Evolutionary conservation across 2,797 vertebrate genomes (phyloP).

Genomic region (Melanotaenia nigrans): DNA sequence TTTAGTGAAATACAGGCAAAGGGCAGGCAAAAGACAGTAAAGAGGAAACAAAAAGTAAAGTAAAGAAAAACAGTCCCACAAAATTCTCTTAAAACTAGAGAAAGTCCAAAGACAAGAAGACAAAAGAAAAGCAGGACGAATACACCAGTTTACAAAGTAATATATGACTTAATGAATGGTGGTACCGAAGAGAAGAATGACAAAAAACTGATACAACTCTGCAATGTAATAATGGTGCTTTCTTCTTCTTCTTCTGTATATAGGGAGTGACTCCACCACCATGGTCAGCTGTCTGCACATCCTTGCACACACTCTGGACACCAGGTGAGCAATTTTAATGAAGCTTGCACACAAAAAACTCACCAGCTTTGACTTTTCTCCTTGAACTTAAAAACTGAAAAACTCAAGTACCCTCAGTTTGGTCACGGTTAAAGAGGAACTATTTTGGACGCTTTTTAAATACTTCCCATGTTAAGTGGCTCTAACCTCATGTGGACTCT

Average conservation of each 20-base stretch:
- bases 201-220: not conserved
- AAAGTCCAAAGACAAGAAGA: not conserved
- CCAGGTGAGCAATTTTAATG: slow-evolving; percentile 83
- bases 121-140: not conserved
- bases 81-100: not conserved
- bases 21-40: not conserved
- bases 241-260: slow-evolving; percentile 30
- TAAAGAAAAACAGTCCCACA: not conserved
- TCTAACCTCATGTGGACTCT: slow-evolving; percentile 22
- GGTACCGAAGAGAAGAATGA: not conserved
- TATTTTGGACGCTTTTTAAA: slow-evolving; percentile 6
- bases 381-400: not conserved
- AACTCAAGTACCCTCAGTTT: slow-evolving; percentile 1
- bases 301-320: slow-evolving; percentile 96
- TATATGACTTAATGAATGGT: not conserved
- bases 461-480: not conserved
- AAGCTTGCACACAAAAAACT: slow-evolving; percentile 7
- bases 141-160: not conserved
- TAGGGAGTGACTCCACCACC: slow-evolving; percentile 94
- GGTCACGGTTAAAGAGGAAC: slow-evolving; percentile 5
- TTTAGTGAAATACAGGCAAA: not conserved
- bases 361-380: not conserved
- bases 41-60: not conserved
- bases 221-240: slow-evolving; percentile 15
- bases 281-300: slow-evolving; percentile 99